A percentile compares a stretch with the other conserved stretches of the same genome.
Evolutionary conservation across 2,113 vertebrate species (phyloP).

Genomic region (Pelvicachromis taeniatus): DNA sequence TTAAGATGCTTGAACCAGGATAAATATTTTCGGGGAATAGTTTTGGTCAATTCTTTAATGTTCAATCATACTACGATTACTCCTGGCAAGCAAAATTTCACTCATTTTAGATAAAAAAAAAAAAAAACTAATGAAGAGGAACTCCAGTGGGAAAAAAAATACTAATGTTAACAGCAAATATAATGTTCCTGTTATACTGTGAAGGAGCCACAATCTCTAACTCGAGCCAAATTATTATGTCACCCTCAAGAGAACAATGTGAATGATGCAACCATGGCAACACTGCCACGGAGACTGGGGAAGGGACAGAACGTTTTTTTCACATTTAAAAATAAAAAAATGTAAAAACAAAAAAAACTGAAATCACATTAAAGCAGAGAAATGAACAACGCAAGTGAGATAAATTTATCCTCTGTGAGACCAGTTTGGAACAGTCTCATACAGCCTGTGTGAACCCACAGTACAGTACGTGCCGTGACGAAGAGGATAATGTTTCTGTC

Average conservation of each 20-base stretch:
- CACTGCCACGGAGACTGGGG: constrained; percentile 7
- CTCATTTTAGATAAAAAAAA: neutral
- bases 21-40: neutral
- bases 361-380: constrained; percentile 21
- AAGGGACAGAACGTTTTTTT: neutral
- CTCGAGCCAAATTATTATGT: constrained; percentile 22
- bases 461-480: constrained; percentile 27
- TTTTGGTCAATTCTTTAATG: neutral
- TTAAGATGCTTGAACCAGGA: neutral
- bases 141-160: neutral
- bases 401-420: constrained; percentile 22
- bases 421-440: constrained; percentile 28
- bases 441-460: constrained; percentile 30
- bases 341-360: accelerated
- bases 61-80: neutral
- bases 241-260: constrained; percentile 37
- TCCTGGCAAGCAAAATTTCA: neutral
- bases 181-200: neutral
- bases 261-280: constrained; percentile 44
- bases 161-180: neutral
- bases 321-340: neutral
- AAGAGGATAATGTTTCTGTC: constrained; percentile 45
- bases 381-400: constrained; percentile 8
- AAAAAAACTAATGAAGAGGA: neutral
- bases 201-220: neutral